Base-by-base conservation (phyloP, 1,140 invertebrate genomes). In the Drosophila prosaltans region DNA sequence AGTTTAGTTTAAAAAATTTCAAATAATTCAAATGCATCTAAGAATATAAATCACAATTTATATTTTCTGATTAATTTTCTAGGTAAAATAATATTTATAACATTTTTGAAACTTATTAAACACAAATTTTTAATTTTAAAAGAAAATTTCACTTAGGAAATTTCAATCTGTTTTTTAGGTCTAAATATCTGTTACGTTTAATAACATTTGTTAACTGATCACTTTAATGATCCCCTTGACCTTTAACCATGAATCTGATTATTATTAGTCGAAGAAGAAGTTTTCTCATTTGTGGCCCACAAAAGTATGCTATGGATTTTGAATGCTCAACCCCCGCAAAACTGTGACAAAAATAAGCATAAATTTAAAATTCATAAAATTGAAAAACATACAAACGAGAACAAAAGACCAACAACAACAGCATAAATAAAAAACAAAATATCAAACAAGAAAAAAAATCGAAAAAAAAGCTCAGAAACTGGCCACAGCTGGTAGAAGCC, bases 401-500 rank as follows among this genome's bases (percentile, higher is more conserved):
- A 69, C 72, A 79, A 76, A 36, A 64, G 41, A 26, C 79, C 65
- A 68, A 64, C 9, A 69, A 83, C 65, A 74, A 74, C 48, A 72
- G 69, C 75, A 55, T 60, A 39, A 66, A 30, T 39, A 51, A 75
- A 69, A 59, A 57, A 65, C 72, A 71, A 73, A 70, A 76, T 76
- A 62, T 74, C 30, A 64, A 45, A 81, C 66, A 80, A 58, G 45
- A 48, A 48, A 51, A 51, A 61, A 41, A 36, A 55, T 3, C 16
- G 16, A 16, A 16, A 68, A 39, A 26, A 71, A 64, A n/a, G 48
- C 26, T 21, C 58, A 45, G 51, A 72, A 74, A 62, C 45, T 76
- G 72, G 79, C 60, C 79, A 66, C 82, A 86, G 75, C 83, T 86
- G 82, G 65, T 64, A 58, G 45, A 51, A 75, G 77, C 78, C 82